Conservation (phyloP, 2,113 vertebrate species). For the Montifringilla adamsi region DNA sequence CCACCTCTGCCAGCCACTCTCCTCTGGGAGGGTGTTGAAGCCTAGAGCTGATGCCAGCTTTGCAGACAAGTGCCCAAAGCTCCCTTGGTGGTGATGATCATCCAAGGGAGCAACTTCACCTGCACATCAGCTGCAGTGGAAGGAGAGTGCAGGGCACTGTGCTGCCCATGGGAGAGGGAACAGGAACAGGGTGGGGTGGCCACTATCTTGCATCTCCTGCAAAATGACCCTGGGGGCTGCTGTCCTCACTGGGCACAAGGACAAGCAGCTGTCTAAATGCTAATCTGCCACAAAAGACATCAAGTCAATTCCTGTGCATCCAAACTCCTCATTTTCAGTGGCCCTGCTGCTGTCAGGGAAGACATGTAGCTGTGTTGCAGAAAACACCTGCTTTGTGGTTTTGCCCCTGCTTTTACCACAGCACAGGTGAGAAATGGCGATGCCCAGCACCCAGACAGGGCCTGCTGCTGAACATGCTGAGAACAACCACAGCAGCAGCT, state of each 20-base stretch:
- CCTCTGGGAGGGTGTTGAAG: not conserved
- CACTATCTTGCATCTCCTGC: not conserved
- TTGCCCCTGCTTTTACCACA: not conserved
- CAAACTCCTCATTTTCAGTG: not conserved
- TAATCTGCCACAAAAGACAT: not conserved
- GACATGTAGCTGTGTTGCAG: accelerated
- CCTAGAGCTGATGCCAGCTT: not conserved
- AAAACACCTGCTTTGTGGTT: not conserved
- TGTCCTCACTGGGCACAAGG: not conserved
- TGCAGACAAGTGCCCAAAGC: not conserved
- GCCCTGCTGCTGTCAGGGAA: not conserved
- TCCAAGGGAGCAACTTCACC: not conserved
- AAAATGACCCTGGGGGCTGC: not conserved
- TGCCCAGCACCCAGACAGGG: not conserved
- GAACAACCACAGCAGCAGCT: not conserved
- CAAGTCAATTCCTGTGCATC: not conserved
- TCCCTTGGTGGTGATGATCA: accelerated
- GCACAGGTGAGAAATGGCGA: not conserved
- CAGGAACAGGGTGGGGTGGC: not conserved
- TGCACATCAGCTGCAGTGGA: not conserved
- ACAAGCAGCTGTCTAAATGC: not conserved
- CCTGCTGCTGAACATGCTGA: not conserved
- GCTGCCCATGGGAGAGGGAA: not conserved
- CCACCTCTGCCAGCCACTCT: not conserved
- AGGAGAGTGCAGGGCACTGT: not conserved